These are phyloP conservation scores for Toxotes lorentzi DNA, from an alignment of 2,797 vertebrate genomes.

Conservation along the genomic window DNA sequence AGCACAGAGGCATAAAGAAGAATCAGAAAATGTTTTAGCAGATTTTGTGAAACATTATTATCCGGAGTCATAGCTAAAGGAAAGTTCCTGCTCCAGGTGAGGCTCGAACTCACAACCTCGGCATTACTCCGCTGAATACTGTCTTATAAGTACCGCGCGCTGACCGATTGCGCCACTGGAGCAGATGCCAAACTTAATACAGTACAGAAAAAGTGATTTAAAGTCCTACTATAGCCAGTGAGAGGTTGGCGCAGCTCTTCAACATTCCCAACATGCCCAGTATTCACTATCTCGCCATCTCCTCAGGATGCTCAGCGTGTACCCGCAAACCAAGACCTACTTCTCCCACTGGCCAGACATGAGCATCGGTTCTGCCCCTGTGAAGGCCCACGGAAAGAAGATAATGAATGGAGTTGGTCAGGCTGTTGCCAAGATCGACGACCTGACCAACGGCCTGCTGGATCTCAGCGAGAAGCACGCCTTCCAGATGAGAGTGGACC, in stretches of 20 bases:
- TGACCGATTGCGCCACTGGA: conserved; percentile 43
- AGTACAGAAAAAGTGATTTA: no score
- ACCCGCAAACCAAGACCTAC: conserved; percentile 88
- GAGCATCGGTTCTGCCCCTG: conserved; percentile 61
- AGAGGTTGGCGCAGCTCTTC: neutral
- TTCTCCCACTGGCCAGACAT: conserved; percentile 85
- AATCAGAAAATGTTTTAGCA: no score
- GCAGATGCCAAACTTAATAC: no score
- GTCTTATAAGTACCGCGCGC: conserved; percentile 46
- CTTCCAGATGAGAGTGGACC: conserved; percentile 84
- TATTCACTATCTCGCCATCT: neutral
- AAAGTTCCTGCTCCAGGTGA: conserved; percentile 23
- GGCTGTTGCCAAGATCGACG: conserved; percentile 81
- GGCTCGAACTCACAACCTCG: conserved; percentile 48
- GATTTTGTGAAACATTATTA: no score
- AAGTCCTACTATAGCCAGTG: no score
- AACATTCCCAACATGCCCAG: no score
- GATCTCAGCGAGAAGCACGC: conserved; percentile 86
- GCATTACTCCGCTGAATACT: conserved; percentile 9
- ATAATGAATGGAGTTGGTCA: conserved; percentile 75
- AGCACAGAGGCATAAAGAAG: no score
- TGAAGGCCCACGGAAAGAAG: conserved; percentile 80
- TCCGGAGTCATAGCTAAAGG: neutral
- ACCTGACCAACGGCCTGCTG: conserved; percentile 75
- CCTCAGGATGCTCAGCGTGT: conserved; percentile 82